Evolutionary conservation across 2,888 invertebrate species (phyloP).

Genomic region (Branchellion lobata): DNA sequence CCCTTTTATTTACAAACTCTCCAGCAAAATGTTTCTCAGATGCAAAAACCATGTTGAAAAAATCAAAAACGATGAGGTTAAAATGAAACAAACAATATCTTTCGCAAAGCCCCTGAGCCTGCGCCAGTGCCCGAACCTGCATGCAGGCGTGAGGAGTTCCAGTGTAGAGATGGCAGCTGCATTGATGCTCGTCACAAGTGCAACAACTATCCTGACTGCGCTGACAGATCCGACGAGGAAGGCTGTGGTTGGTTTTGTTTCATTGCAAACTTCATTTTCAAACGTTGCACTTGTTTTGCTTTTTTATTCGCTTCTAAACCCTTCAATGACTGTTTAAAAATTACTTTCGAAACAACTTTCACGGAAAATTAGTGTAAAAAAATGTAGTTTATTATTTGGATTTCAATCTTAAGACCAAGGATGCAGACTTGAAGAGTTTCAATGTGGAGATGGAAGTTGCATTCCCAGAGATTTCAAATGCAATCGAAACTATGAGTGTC

Average conservation of each 20-base stretch:
- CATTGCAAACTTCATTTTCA: too few species aligned
- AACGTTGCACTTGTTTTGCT: not conserved
- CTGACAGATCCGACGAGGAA: constrained; percentile 48
- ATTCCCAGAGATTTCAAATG: constrained; percentile 76
- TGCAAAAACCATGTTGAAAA: too few species aligned
- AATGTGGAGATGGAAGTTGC: constrained; percentile 69
- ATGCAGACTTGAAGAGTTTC: constrained; percentile 52
- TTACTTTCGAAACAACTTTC: not conserved
- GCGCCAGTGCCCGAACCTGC: too few species aligned
- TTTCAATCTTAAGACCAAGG: not conserved
- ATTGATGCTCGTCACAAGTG: constrained; percentile 45
- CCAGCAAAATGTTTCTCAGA: too few species aligned
- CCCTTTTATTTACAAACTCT: too few species aligned
- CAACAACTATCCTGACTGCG: constrained; percentile 48
- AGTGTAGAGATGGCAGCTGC: constrained; percentile 47
- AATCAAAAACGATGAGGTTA: too few species aligned
- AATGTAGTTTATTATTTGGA: too few species aligned
- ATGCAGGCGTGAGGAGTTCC: constrained; percentile 43
- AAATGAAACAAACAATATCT: too few species aligned
- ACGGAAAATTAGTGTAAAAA: not conserved
- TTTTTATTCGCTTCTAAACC: not conserved
- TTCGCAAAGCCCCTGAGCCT: too few species aligned
- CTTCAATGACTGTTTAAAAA: not conserved
- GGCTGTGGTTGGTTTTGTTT: constrained; percentile 42
- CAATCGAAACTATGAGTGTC: constrained; percentile 73